Conservation (phyloP, 92 coral and sea anemone species). For the Micromussa lordhowensis region DNA sequence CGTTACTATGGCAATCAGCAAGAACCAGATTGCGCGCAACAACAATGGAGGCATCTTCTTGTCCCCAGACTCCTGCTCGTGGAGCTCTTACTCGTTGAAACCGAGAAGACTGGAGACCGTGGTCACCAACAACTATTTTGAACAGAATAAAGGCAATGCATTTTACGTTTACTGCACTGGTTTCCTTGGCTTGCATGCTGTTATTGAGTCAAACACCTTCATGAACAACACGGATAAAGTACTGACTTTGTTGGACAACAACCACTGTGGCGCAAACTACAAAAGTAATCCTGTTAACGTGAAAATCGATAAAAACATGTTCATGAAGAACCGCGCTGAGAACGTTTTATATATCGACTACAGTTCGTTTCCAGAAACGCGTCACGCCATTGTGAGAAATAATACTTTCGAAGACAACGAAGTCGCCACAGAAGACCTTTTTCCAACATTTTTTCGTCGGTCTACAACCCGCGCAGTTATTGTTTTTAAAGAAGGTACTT, state of each 20-base stretch:
- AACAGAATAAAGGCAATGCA: conserved; percentile 28
- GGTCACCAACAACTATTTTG: conserved; percentile 24
- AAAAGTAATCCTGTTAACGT: conserved; percentile 27
- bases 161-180: conserved; percentile 47
- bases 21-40: conserved; percentile 23
- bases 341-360: conserved; percentile 45
- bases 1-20: conserved; percentile 38
- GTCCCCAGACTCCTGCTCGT: conserved; percentile 25
- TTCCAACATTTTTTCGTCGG: conserved; percentile 45
- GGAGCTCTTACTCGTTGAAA: not conserved
- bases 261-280: conserved; percentile 16
- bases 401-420: conserved; percentile 49
- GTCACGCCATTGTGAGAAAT: conserved; percentile 20
- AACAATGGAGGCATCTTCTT: not conserved
- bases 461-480: conserved; percentile 34
- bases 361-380: conserved; percentile 29
- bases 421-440: conserved; percentile 1
- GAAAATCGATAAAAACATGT: conserved; percentile 21
- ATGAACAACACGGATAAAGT: conserved; percentile 44
- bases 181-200: conserved; percentile 27
- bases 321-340: conserved; percentile 46
- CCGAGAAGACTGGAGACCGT: not conserved
- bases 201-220: conserved; percentile 40
- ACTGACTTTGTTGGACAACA: conserved; percentile 39
- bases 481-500: conserved; percentile 55